Conservation (phyloP, 2,888 invertebrate genomes). For the Eristalis arbustorum region DNA sequence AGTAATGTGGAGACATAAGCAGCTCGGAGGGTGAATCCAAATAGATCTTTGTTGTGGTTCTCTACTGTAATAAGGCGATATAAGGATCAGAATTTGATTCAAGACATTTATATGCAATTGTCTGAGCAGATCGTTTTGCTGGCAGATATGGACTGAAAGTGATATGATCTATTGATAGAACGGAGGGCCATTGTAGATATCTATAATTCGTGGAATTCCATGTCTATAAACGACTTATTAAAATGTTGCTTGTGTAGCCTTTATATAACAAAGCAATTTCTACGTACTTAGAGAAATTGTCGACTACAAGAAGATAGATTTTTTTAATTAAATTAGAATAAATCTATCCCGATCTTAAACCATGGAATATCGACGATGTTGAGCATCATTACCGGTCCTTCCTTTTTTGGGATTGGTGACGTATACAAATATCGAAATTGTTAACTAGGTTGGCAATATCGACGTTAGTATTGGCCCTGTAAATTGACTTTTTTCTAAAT, state of each 20-base stretch:
- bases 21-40: slow-evolving; percentile 20
- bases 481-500: too few relatives aligned
- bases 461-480: too few relatives aligned
- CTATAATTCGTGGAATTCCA: too few relatives aligned
- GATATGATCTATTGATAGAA: neutral
- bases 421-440: too few relatives aligned
- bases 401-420: too few relatives aligned
- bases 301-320: slow-evolving; percentile 17
- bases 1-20: slow-evolving; percentile 7
- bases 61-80: slow-evolving; percentile 24
- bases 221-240: too few relatives aligned
- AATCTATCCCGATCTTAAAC: slow-evolving; percentile 20
- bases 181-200: too few relatives aligned
- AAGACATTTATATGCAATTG: slow-evolving; percentile 17
- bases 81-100: slow-evolving; percentile 27
- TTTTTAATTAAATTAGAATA: slow-evolving; percentile 19
- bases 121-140: slow-evolving; percentile 19
- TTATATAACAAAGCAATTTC: too few relatives aligned
- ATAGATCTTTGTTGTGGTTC: slow-evolving; percentile 7
- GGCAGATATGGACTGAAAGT: slow-evolving; percentile 28
- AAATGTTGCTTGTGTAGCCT: too few relatives aligned
- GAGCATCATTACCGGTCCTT: slow-evolving; percentile 36
- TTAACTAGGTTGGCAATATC: too few relatives aligned
- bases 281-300: too few relatives aligned
- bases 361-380: slow-evolving; percentile 6